Evolutionary conservation across 2,113 vertebrate species (phyloP), one percentile per base, ranked within the genome.

Genomic region (Mellivora capensis): DNA sequence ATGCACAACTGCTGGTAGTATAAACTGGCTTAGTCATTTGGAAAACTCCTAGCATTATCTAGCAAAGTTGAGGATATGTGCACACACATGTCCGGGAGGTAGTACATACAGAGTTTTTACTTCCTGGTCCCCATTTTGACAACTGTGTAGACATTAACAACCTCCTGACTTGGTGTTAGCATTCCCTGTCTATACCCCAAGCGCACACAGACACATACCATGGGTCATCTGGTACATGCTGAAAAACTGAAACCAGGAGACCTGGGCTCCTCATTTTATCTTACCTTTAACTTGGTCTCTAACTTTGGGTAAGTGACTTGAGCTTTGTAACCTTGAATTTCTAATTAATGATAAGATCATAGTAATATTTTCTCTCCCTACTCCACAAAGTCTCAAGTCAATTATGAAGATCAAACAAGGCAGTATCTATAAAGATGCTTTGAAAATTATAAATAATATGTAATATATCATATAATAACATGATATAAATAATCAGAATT

Each of bases 301-400:
- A 39, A 61, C 34, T 87, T 44, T 27, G 20, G 14, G 11, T 67
- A 71, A 31, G n/a, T 27, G 31, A 25, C 34, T 18, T 87, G 34
- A 79, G 61, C 64, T 94, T 91, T 77, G 14, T 34, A 44, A 87
- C 67, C 31, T 18, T 80, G 54, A 89, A 31, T 83, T 91, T 80
- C 34, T 64, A 86, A 25, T 57, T 86, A 54, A 15, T 80, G n/a
- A 67, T 47, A 54, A 54, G 57, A 52, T 69, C 20, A 31, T 49
- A 74, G 52, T 91, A 74, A 7, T 85, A 87, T 77, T 61, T 74
- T 71, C 12, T 91, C 87, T 71, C 31, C 13, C 21, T 47, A 3
- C 15, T 77, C 54, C 44, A 37, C 37, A 14, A 67, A 67, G 37
- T 64, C 67, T 87, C 42, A 71, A 57, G 14, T 61, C 52, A 69